Evolutionary conservation across 1,140 invertebrate genomes (phyloP), one percentile per base, ranked within the genome.

Genomic region (Thrips palmi): DNA sequence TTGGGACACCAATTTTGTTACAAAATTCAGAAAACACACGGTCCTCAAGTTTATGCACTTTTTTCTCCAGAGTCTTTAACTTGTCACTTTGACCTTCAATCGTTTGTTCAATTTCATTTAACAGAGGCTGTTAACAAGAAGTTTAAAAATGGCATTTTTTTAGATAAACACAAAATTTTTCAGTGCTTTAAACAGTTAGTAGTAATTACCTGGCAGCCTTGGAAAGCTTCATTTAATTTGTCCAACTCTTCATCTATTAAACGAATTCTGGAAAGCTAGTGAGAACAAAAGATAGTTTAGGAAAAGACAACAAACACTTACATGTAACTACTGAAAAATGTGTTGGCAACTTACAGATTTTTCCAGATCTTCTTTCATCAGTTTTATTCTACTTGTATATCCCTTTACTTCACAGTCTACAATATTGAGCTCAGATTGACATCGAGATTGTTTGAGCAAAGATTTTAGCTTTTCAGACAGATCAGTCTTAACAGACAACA

Each of bases 31-130:
- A 67, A 62, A 98, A 99, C 2, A 98, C 86, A 43, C 86, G 81
- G 60, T 98, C 94, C 57, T 97, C 93, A 1, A 97, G 88, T 45
- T 75, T 81, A 56, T 98, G 96, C 81, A 96, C 93, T 49, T 88
- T 81, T 49, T 89, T 78, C 60, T 96, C 92, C 18, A 96, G 74
- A 49, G 88, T 76, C 52, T 92, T 80, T 47, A 98, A 93, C 53
- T 83, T 72, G 38, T 77, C 70, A 50, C 92, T 86, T 32, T 91
- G 70, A 33, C 78, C 67, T 21, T 67, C 58, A 74, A 96, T 92
- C 14, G 63, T 64, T 43, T 66, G 65, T 48, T 81, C 70, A 42
- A 79, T 71, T 28, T 49, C 57, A 36, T 55, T 53, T 43, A 63
- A 60, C 25, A 56, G 52, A 12, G 48, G 45, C 39, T 45, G 39